Conservation (phyloP, 1,140 invertebrate genomes). For the Drosophila rufa region DNA sequence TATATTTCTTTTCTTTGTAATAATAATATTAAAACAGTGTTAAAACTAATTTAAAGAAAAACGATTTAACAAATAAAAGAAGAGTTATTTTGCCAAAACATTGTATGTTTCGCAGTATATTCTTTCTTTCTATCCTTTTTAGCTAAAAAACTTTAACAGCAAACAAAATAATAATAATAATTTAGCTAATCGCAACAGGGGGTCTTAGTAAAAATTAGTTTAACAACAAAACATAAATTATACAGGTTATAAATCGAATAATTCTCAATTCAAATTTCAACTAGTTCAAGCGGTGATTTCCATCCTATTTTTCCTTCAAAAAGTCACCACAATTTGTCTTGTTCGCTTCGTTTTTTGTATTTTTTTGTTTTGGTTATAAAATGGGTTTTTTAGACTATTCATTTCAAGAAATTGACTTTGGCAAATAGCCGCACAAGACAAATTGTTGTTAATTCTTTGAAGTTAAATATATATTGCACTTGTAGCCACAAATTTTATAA, state of each 20-base stretch:
- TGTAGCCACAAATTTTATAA: conserved; percentile 54
- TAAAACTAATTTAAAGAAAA: conserved; percentile 64
- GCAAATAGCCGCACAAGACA: conserved; percentile 67
- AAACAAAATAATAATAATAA: conserved; percentile 71
- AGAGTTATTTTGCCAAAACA: conserved; percentile 52
- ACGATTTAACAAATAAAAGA: conserved; percentile 67
- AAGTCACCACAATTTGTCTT: conserved; percentile 58
- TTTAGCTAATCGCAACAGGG: conserved; percentile 72
- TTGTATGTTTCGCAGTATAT: conserved; percentile 48
- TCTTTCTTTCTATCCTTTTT: conserved; percentile 27
- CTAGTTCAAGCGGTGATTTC: conserved; percentile 44
- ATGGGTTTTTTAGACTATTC: conserved; percentile 50
- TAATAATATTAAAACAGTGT: conserved; percentile 61
- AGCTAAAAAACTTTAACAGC: conserved; percentile 77
- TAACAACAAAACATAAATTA: conserved; percentile 68
- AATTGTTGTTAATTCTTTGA: conserved; percentile 46
- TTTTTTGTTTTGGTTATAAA: conserved; percentile 9
- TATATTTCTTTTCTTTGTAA: conserved; percentile 25
- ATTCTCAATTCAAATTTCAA: conserved; percentile 60
- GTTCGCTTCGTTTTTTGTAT: conserved; percentile 27
- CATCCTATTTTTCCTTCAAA: conserved; percentile 19
- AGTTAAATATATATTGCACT: conserved; percentile 38
- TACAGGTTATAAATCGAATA: conserved; percentile 46
- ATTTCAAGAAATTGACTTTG: conserved; percentile 71
- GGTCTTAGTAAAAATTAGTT: conserved; percentile 72